Conservation (phyloP, 2,113 vertebrate species). For the Labeo catla region DNA sequence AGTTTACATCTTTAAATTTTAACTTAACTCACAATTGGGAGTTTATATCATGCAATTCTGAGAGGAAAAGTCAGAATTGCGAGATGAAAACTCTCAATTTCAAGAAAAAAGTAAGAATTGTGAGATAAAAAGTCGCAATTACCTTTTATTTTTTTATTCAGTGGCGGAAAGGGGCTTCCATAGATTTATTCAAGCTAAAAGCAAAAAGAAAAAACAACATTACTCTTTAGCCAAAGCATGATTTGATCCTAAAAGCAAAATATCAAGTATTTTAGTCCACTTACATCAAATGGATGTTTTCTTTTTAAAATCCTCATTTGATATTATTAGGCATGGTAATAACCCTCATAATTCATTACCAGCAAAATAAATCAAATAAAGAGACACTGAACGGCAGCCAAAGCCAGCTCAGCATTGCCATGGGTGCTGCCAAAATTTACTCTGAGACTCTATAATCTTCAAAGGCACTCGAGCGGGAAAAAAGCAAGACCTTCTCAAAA, state of each 20-base stretch:
- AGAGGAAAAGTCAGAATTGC: no score
- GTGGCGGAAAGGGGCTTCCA: no score
- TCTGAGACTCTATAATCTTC: constrained; percentile 12
- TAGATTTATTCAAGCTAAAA: neutral
- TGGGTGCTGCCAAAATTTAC: neutral
- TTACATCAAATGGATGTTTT: neutral
- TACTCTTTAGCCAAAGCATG: neutral
- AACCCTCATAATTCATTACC: constrained; percentile 4
- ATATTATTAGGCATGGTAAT: neutral
- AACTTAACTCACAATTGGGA: no score
- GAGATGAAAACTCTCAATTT: no score
- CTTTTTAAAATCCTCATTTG: neutral
- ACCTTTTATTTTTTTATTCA: no score
- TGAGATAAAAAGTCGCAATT: no score
- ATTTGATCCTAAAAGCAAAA: constrained; percentile 3
- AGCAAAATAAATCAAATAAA: constrained; percentile 7
- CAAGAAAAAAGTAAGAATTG: no score
- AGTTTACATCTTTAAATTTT: no score
- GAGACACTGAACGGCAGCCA: neutral
- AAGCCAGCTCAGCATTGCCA: neutral
- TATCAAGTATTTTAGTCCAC: neutral
- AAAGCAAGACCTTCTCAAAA: constrained; percentile 28
- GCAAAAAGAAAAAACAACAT: neutral
- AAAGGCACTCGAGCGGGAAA: constrained; percentile 29
- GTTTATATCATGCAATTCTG: no score